These are phyloP conservation scores for Gnathonemus longibarbis DNA, from an alignment of 2,113 vertebrate genomes.

Conservation along the genomic window DNA sequence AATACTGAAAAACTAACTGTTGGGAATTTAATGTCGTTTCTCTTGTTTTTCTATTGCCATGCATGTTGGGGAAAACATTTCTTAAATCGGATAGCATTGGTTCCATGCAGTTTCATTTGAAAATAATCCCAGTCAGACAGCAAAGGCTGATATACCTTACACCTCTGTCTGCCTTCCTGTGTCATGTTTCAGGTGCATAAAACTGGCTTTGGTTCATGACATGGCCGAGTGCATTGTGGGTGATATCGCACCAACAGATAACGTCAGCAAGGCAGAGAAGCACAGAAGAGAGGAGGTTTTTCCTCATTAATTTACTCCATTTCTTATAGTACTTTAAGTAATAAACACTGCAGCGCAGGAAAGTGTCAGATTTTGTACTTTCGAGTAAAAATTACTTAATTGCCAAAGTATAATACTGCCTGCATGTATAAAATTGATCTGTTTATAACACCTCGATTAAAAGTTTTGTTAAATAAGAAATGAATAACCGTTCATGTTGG, in stretches of 20 bases:
- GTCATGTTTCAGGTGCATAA: constrained; percentile 70
- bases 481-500: neutral
- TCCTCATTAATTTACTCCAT: neutral
- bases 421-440: neutral
- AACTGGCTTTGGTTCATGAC: constrained; percentile 88
- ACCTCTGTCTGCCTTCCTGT: neutral
- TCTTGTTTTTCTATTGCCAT: neutral
- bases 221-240: constrained; percentile 98
- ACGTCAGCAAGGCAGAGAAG: constrained; percentile 89
- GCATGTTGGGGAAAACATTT: neutral
- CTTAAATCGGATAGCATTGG: neutral
- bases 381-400: neutral
- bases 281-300: constrained; percentile 80
- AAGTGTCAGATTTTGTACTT: neutral
- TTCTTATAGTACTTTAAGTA: neutral
- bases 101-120: neutral
- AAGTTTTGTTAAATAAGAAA: neutral
- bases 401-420: neutral
- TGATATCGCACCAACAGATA: constrained; percentile 94
- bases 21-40: neutral
- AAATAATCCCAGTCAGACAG: neutral
- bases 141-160: neutral
- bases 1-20: neutral
- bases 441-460: neutral
- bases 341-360: neutral